These are phyloP conservation scores for Lonchura striata DNA, from an alignment of 2,113 vertebrate species.

Conservation along the genomic window DNA sequence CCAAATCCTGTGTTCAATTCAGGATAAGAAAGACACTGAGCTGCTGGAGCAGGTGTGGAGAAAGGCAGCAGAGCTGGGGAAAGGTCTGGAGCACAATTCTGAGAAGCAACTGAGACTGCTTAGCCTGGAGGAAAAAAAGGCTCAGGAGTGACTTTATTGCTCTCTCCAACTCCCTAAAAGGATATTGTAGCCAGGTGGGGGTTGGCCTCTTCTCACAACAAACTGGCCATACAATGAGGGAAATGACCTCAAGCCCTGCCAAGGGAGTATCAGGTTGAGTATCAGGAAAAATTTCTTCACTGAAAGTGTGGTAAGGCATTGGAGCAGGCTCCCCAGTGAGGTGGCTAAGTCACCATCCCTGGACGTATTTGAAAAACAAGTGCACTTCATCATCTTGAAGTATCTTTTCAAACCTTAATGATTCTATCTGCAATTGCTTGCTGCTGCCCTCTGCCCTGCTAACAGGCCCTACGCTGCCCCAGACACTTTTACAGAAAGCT, in stretches of 20 bases:
- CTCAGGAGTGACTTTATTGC: accelerated
- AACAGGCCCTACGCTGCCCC: background rate
- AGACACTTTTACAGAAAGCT: background rate
- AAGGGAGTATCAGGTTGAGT: background rate
- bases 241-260: background rate
- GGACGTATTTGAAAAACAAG: background rate
- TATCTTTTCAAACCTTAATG: background rate
- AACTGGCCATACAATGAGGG: background rate
- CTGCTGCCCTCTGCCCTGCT: background rate
- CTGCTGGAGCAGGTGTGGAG: background rate
- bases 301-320: background rate
- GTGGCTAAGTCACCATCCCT: background rate
- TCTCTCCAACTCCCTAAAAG: too few relatives aligned
- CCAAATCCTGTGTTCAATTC: background rate
- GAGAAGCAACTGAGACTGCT: background rate
- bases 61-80: background rate
- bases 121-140: background rate
- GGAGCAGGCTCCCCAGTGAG: background rate
- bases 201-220: background rate
- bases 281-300: background rate
- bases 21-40: background rate
- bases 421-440: background rate
- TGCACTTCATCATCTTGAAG: background rate
- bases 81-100: background rate
- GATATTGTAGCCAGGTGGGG: background rate